Percentiles rank a stretch among this genome's conserved stretches.
Conservation (phyloP, 2,113 vertebrate species). For the Mus musculus region GRCm39 chr4:140560001-140560500, state of each 20-base stretch:
- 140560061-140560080: background rate
- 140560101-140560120: background rate
- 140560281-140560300: background rate
- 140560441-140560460: background rate
- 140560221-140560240: background rate
- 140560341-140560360: background rate
- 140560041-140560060: background rate
- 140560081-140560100: background rate
- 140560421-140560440: background rate
- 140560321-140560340: background rate
- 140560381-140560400: no score
- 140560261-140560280: no score
- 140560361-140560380: background rate
- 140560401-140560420: background rate
- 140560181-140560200: background rate
- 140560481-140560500: background rate
- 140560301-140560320: background rate
- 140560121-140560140: background rate
- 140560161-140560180: background rate
- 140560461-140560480: no score
- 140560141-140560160: background rate
- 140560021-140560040: background rate
- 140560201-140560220: background rate
- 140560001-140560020: no score
- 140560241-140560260: background rate